Base-by-base conservation (phyloP, 1,140 invertebrate species). In the Diabrotica undecimpunctata region DNA sequence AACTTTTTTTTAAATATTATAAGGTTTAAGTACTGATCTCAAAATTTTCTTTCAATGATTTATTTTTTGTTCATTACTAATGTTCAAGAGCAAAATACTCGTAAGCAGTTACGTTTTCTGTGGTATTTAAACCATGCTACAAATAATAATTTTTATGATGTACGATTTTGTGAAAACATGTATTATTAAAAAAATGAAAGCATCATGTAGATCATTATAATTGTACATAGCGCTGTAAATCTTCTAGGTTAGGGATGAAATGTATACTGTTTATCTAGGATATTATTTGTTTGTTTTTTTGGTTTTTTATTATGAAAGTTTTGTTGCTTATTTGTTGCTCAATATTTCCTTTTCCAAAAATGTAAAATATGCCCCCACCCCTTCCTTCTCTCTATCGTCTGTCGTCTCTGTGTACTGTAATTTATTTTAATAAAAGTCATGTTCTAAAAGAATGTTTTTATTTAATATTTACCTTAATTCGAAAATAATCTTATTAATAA, bases 381-480 rank as follows among this genome's bases (percentile, higher is more conserved):
- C 67, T 57, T 68, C 61, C 63, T 72, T 46, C n/a, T 46, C 41
- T 46, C 41, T 46, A 46, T 46, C 41, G 60, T 69, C 74, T 75
- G 73, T 77, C 74, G 73, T 77, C 72, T 74, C 69, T 77, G 77
- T 79, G 77, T 79, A 79, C 72, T 79, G 78, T 79, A 79, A 79
- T 79, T 79, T 79, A 79, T 79, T 79, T 79, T 78, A 79, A 79
- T 77, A 77, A 77, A 77, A 78, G 71, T 78, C 72, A 77, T 77
- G 74, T 76, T 70, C 66, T 67, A 62, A 70, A 61, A 39, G 5
- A 59, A 46, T 46, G 25, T 25, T 46, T 10, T 46, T 46, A n/a
- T 46, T 46, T 46, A 8, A 46, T 46, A 4, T 46, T 46, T 5
- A 3, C 25, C 25, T 25, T 25, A 25, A 25, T 2, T 25, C 25